phyloP scores from a whole-genome alignment of 2,113 vertebrate species.

The Struthio camelus region DNA sequence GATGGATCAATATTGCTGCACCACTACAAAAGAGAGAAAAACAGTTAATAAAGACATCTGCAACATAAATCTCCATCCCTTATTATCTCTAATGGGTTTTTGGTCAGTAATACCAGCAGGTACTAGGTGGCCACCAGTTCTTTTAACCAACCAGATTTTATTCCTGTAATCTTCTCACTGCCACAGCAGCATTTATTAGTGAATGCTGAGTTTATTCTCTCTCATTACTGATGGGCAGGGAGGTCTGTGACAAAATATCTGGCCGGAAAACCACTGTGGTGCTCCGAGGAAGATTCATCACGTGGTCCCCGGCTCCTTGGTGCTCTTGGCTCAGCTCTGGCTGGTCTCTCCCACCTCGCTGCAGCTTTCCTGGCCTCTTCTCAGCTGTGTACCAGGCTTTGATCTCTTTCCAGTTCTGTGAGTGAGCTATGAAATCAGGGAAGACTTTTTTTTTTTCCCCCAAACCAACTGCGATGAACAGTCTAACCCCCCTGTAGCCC shows the following conservation, averaged over 20 bases:
- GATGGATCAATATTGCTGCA: not conserved
- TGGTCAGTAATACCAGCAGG: not conserved
- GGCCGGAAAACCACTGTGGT: not conserved
- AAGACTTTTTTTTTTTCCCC: not conserved
- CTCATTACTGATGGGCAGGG: not conserved
- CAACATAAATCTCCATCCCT: not conserved
- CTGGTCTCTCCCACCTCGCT: not conserved
- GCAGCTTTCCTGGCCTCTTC: not conserved
- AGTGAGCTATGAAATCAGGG: not conserved
- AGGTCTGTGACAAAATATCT: not conserved
- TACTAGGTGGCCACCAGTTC: not conserved
- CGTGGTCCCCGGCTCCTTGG: not conserved
- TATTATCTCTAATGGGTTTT: not conserved
- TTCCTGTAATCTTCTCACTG: not conserved
- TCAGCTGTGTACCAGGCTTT: not conserved
- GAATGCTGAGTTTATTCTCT: not conserved
- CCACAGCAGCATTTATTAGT: not conserved
- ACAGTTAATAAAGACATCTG: not conserved
- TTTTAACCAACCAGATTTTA: not conserved
- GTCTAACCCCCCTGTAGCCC: not conserved
- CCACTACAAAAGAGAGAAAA: not conserved
- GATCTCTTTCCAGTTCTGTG: not conserved
- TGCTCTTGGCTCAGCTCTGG: accelerated
- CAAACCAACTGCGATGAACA: not conserved
- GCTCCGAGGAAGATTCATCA: not conserved